These are phyloP conservation scores for Anas platyrhynchos DNA, from an alignment of 2,113 vertebrate genomes.

Conservation along the genomic window DNA sequence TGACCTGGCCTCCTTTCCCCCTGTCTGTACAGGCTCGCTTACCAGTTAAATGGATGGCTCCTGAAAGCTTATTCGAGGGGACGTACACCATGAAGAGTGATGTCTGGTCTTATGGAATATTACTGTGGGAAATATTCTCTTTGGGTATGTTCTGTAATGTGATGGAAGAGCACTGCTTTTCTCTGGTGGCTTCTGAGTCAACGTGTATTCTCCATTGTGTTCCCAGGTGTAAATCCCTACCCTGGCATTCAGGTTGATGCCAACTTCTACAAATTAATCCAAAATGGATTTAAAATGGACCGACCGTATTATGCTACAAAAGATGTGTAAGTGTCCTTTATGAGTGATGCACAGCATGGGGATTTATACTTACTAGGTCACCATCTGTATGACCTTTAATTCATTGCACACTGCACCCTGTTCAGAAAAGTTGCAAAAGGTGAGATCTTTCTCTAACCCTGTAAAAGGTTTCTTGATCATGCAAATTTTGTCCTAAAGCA, in stretches of 20 bases:
- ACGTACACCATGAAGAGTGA: constrained; percentile 96
- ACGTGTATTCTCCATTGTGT: background rate
- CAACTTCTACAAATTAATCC: constrained; percentile 90
- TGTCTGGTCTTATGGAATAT: constrained; percentile 95
- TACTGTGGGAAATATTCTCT: constrained; percentile 98
- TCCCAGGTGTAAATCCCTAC: constrained; percentile 92
- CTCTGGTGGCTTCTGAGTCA: background rate
- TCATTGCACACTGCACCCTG: background rate
- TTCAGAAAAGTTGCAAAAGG: background rate
- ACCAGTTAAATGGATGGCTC: constrained; percentile 99
- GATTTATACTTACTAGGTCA: background rate
- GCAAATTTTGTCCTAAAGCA: background rate
- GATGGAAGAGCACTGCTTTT: background rate
- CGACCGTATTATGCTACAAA: constrained; percentile 89
- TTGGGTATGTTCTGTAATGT: constrained; percentile 78
- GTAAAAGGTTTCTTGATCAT: background rate
- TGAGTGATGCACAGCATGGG: background rate
- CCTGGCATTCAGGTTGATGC: constrained; percentile 92
- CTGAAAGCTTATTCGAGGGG: constrained; percentile 93
- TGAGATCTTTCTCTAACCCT: background rate
- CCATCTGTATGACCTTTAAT: background rate
- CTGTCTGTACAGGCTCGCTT: constrained; percentile 84
- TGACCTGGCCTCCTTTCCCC: background rate
- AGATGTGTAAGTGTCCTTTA: constrained; percentile 82
- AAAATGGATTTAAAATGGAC: constrained; percentile 95